phyloP scores from a whole-genome alignment of 2,113 vertebrate species.

The Macroglossus sobrinus region DNA sequence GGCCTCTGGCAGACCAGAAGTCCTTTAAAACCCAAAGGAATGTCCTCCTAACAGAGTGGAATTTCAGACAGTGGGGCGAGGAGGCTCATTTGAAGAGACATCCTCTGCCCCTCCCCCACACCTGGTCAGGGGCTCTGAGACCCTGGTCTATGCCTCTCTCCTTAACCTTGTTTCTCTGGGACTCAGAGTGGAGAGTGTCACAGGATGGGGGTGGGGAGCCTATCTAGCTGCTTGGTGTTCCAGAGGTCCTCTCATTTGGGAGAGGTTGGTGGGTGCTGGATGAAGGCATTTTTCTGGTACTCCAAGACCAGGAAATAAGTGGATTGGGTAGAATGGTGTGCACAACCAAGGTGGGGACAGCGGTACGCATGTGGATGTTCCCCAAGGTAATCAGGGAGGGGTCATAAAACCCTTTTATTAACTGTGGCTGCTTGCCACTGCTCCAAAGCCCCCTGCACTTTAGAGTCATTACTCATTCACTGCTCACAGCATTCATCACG shows the following conservation, averaged over 20 bases:
- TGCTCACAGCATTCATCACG: not conserved
- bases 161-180: not conserved
- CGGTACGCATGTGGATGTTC: not conserved
- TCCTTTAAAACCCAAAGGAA: not conserved
- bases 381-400: not conserved
- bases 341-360: not conserved
- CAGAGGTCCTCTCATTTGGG: not conserved
- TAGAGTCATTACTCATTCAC: not conserved
- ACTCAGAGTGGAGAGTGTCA: not conserved
- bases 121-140: not conserved
- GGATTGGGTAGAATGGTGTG: not conserved
- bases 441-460: not conserved
- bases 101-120: too few species aligned
- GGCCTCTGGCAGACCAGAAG: not conserved
- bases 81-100: not conserved
- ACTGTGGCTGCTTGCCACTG: not conserved
- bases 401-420: not conserved
- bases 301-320: not conserved
- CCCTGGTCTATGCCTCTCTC: not conserved
- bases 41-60: not conserved
- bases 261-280: not conserved
- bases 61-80: not conserved
- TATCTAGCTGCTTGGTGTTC: not conserved
- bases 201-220: not conserved
- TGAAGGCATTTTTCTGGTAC: not conserved